Evolutionary conservation across 2,113 vertebrate genomes (phyloP), one percentile per base, ranked within the genome.

Genomic region (Amazona vittata): DNA sequence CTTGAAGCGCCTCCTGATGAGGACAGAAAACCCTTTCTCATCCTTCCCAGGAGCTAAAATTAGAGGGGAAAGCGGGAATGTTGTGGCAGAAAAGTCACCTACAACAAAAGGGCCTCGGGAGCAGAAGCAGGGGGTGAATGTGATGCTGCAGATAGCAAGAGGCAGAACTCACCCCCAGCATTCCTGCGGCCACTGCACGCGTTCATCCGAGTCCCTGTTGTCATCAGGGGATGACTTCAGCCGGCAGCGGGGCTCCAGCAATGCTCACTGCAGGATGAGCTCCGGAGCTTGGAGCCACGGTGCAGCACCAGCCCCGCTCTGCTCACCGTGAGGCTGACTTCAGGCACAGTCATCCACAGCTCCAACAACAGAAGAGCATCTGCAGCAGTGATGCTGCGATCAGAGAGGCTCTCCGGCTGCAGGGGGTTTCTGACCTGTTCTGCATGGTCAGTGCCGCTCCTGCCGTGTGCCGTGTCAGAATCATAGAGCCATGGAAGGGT

Each of bases 321-420:
- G 44, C 11, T 33, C 41, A 3, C 44, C 55, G 9, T 16, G 35
- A 41, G 85, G 3, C 15, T 16, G 9, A 26, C 59, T 67, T 24
- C 5, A 63, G 1, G 35, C 59, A 14, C 3, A 16, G 21, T 5
- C 49, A 44, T 18, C 59, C 86, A 21, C 46, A 68, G 47, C 46
- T 39, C 76, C 28, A 7, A 4, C 21, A 74, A 11, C 37, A 69
- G 43, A 11, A 39, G 75, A 20, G 39, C 6, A 15, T 44, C 50
- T 33, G n/a, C 13, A 87, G 41, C 41, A 29, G 35, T 11, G 1
- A 4, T 55, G 62, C 24, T 35, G 76, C 20, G 25, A 46, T 29
- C 1, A 0, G 33, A 26, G 26, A 63, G 37, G 60, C 60, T 82
- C 29, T 41, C 5, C 2, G 2, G 10, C 26, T 37, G 47, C n/a